Base-by-base conservation (phyloP, 2,888 invertebrate species). In the Anthrax anthrax region DNA sequence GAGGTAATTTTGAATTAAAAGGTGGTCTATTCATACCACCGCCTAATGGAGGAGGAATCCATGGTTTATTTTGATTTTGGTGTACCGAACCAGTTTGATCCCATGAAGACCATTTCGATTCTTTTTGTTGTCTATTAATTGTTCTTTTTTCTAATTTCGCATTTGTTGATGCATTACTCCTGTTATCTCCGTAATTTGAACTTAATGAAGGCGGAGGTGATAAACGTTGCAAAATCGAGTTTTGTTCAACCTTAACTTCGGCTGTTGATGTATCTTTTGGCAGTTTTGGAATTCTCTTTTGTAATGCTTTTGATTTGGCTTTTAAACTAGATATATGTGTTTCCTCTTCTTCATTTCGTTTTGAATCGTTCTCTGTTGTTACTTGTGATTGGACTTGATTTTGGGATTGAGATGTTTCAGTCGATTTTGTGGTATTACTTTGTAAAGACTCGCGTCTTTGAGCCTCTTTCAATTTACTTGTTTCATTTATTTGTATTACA, bases 401-500 rank as follows among this genome's bases (percentile, higher is more conserved):
- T 1, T 12, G 9, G 1, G 9, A 4, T 12, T 1, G 3, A 4
- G 3, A 12, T 9, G 29, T 32, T 5, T 27, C 23, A 27, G 23
- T 27, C 8, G 23, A 23, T 23, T 23, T 23, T 3, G 8, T 1
- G 9, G 29, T 12, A 12, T 51, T 52, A 14, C 39, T 46, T 9
- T 51, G 78, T 18, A 74, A 53, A 0, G 77, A 78, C 49, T 84
- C 84, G 36, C 78, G 77, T 42, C 81, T 74, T 55, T 84, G 81
- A 0, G 84, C 83, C 48, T 85, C 85, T 48, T 81, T 78, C 4
- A 85, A 65, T 62, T 87, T 87, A 39, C 74, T 64, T 23, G 53
- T 80, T 60, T 89, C 88, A 55, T 83, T 84, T 54, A 88, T 76
- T 55, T 82, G 79, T 50, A 86, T 70, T 2, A 87, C 81, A 62